Evolutionary conservation across 2,113 vertebrate species (phyloP), one percentile per base, ranked within the genome.

Genomic region (Chionodraco myersi): DNA sequence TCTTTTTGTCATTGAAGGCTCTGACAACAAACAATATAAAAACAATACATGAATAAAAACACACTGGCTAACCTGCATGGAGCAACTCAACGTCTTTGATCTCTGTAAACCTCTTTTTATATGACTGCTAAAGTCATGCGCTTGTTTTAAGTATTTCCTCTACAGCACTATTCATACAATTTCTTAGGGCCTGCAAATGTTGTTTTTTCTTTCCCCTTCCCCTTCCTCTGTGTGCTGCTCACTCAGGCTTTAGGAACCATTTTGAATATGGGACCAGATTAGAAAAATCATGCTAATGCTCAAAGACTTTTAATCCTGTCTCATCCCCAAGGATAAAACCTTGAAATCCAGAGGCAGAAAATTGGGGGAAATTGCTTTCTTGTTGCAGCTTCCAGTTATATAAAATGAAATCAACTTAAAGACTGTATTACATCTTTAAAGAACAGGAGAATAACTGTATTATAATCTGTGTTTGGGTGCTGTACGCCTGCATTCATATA

Each of bases 261-360:
- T 75, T 75, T 65, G 56, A 80, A 78, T 62, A 72, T 21, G 21
- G 48, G 21, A 56, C 34, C 16, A 73, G 79, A 79, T 88, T 79
- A 80, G 72, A 83, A 30, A 62, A 77, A 76, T 60, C 36, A 72
- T 64, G 68, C 36, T 70, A 82, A 81, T 78, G 54, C 77, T 81
- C 47, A 56, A 71, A 16, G 74, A 68, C 71, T 79, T 79, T 81
- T 11, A 76, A 77, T 67, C 4, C 4, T 23, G 14, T 44, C 26
- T 77, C 54, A 48, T 48, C 56, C 49, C 41, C 51, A 10, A 41
- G 66, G 67, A 73, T 70, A 77, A 82, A 65, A 70, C 51, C 36
- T 7, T 54, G 49, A 79, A 84, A 79, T 77, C 34, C 41, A 70
- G 53, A 72, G 26, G 48, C 63, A 49, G 72, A 61, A 77, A 70